Conservation (phyloP, 2,888 invertebrate genomes). For the Brachynemurus nebulosus region DNA sequence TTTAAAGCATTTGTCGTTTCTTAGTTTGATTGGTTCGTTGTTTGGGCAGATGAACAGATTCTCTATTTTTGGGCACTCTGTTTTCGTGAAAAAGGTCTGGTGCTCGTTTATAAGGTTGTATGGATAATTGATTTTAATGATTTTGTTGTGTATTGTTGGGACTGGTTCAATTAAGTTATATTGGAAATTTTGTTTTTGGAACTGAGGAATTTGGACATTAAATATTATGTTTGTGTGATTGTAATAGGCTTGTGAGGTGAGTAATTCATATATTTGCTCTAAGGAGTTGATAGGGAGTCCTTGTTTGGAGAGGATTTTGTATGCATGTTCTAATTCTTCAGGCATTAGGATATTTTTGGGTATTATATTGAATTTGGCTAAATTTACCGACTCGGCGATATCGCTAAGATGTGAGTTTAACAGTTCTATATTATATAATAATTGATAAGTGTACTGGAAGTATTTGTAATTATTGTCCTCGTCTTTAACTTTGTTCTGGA, state of each 20-base stretch:
- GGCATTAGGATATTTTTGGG: background rate
- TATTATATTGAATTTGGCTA: background rate
- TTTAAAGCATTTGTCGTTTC: background rate
- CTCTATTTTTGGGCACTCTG: background rate
- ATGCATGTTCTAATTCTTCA: background rate
- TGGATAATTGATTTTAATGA: background rate
- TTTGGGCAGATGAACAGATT: background rate
- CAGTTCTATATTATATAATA: background rate
- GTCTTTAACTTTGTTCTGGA: too few species aligned
- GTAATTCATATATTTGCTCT: background rate
- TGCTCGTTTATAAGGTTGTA: background rate
- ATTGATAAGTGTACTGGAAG: background rate
- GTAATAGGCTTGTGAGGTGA: background rate
- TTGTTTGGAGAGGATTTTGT: background rate
- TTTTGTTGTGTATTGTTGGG: background rate
- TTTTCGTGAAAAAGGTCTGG: background rate
- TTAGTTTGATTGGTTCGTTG: background rate
- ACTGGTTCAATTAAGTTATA: background rate
- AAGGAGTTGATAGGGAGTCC: background rate
- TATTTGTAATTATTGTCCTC: too few species aligned
- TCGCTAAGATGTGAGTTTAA: background rate
- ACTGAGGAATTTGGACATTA: background rate
- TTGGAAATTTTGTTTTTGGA: background rate
- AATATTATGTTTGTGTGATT: background rate
- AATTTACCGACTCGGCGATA: background rate